phyloP scores from a whole-genome alignment of 1,140 invertebrate genomes.

The Thaumatotibia leucotreta region DNA sequence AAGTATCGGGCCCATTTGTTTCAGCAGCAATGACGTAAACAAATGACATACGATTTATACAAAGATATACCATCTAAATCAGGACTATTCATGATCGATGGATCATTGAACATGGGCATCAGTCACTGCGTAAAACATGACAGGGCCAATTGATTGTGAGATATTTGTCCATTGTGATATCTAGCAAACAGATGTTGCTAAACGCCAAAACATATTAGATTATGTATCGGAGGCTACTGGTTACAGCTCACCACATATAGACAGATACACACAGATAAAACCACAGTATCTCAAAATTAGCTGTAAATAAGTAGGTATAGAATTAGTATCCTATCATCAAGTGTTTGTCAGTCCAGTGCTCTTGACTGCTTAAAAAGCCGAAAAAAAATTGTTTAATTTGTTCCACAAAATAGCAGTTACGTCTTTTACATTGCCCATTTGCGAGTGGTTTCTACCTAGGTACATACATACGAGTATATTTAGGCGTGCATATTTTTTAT shows the following conservation, averaged over 20 bases:
- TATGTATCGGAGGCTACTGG: neutral
- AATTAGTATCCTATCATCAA: no score
- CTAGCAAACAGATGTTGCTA: neutral
- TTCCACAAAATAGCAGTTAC: neutral
- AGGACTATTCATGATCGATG: neutral
- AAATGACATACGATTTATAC: neutral
- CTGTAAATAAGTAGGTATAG: neutral
- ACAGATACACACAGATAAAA: no score
- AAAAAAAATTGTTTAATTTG: no score
- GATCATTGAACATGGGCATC: neutral
- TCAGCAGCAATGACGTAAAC: neutral
- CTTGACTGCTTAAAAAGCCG: no score
- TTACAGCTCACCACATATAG: no score
- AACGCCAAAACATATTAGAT: neutral
- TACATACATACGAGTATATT: no score
- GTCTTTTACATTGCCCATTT: no score
- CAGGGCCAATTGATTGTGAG: neutral
- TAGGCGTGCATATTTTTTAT: no score
- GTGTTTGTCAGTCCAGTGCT: no score
- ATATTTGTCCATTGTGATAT: neutral
- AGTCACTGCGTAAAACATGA: neutral
- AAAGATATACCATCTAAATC: neutral
- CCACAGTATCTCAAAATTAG: no score
- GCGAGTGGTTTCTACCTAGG: no score
- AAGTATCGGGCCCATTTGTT: no score